phyloP scores from a whole-genome alignment of 2,797 vertebrate genomes.

The Sebastes alutus region DNA sequence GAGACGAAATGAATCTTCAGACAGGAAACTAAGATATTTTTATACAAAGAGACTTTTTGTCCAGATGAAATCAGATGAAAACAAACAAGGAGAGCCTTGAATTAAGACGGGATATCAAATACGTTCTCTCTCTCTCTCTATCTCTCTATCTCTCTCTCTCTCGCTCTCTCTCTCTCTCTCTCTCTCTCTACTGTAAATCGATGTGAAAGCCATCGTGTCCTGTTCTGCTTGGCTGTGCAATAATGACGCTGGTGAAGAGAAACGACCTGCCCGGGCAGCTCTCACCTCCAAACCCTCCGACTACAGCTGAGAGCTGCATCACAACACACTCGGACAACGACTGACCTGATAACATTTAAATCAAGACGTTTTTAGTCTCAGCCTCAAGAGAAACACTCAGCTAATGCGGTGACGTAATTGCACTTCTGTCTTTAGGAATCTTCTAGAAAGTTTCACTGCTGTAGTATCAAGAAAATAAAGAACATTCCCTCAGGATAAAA shows the following conservation, averaged over 20 bases:
- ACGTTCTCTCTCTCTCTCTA: neutral
- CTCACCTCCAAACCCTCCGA: conserved; percentile 32
- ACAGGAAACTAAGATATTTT: neutral
- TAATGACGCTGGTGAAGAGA: conserved; percentile 36
- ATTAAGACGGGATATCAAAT: neutral
- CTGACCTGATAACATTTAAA: neutral
- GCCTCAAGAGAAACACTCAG: neutral
- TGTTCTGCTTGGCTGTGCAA: conserved; percentile 62
- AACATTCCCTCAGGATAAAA: neutral
- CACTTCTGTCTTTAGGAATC: neutral
- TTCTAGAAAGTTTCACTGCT: neutral
- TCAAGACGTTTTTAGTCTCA: neutral
- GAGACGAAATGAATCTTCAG: neutral
- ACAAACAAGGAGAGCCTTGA: neutral
- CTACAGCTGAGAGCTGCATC: neutral
- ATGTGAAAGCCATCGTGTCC: conserved; percentile 47
- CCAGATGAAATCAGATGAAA: neutral
- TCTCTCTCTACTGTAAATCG: conserved; percentile 24
- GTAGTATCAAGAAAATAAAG: neutral
- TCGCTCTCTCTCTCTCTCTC: neutral
- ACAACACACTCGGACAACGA: neutral
- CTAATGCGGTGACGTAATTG: neutral
- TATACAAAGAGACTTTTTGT: neutral
- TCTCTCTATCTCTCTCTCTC: neutral
- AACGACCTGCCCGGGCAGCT: conserved; percentile 35